phyloP scores from a whole-genome alignment of 2,888 invertebrate genomes.

The Galeruca laticollis region DNA sequence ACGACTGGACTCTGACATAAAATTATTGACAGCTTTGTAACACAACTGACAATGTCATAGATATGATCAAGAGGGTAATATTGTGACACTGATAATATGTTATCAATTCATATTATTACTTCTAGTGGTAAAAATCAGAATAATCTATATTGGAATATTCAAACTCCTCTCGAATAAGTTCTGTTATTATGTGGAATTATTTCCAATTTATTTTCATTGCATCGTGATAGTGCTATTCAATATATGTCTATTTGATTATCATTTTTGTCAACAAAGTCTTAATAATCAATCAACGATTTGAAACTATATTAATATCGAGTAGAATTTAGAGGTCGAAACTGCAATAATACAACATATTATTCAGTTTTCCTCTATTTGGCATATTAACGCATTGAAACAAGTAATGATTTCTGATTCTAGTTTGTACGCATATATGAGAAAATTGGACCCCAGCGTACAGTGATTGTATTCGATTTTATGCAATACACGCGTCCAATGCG shows the following conservation, averaged over 20 bases:
- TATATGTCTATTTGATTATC: background rate
- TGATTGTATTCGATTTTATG: slow-evolving; percentile 50
- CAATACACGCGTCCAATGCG: slow-evolving; percentile 48
- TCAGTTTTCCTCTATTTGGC: slow-evolving; percentile 24
- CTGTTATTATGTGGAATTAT: too few relatives aligned
- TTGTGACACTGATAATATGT: too few relatives aligned
- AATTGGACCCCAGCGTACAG: slow-evolving; percentile 49
- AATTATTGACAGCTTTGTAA: too few relatives aligned
- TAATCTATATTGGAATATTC: too few relatives aligned
- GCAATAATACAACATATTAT: slow-evolving; percentile 29
- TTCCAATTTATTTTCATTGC: too few relatives aligned
- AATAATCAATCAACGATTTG: background rate
- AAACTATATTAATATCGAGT: background rate
- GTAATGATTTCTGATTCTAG: slow-evolving; percentile 49
- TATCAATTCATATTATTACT: too few relatives aligned
- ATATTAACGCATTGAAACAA: slow-evolving; percentile 26
- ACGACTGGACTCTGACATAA: too few relatives aligned
- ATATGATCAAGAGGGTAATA: too few relatives aligned
- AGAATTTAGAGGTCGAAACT: slow-evolving; percentile 2
- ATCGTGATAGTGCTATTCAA: too few relatives aligned
- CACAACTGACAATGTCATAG: too few relatives aligned
- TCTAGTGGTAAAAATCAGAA: too few relatives aligned
- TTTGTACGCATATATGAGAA: slow-evolving; percentile 51
- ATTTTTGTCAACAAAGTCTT: background rate
- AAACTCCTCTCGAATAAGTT: too few relatives aligned